Evolutionary conservation across 2,888 invertebrate species (phyloP).

Genomic region (Anticlea derivata): DNA sequence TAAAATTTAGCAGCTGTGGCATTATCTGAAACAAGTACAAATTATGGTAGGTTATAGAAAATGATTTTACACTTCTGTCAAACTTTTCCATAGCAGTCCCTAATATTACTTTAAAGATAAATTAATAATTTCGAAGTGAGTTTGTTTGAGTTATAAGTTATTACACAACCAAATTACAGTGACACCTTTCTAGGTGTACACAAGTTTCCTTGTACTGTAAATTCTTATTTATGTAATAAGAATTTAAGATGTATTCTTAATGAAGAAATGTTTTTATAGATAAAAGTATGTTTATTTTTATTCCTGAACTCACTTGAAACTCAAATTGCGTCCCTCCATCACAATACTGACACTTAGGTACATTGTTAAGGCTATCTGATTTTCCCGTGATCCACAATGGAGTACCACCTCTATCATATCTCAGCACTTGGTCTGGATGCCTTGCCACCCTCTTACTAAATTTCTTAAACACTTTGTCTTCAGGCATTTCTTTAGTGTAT

Average conservation of each 20-base stretch:
- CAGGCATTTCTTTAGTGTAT: slow-evolving; percentile 83
- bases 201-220: too few relatives aligned
- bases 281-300: too few relatives aligned
- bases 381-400: slow-evolving; percentile 93
- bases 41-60: too few relatives aligned
- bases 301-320: slow-evolving; percentile 89
- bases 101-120: too few relatives aligned
- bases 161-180: too few relatives aligned
- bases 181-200: too few relatives aligned
- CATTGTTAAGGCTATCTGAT: slow-evolving; percentile 61
- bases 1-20: slow-evolving; percentile 90
- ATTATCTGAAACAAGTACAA: slow-evolving; percentile 85
- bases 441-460: slow-evolving; percentile 88
- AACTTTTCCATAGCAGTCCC: too few relatives aligned
- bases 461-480: slow-evolving; percentile 90
- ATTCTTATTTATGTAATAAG: too few relatives aligned
- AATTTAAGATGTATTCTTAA: too few relatives aligned
- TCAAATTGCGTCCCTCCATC: slow-evolving; percentile 92
- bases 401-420: slow-evolving; percentile 90
- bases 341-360: slow-evolving; percentile 91
- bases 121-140: too few relatives aligned
- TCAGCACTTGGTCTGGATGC: slow-evolving; percentile 91
- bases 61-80: background rate
- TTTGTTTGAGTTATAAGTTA: too few relatives aligned
- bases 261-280: too few relatives aligned